A percentile compares a stretch with the other conserved stretches of the same genome.
Conservation (phyloP, 2,888 invertebrate genomes). For the Caenorhabditis sulstoni region DNA sequence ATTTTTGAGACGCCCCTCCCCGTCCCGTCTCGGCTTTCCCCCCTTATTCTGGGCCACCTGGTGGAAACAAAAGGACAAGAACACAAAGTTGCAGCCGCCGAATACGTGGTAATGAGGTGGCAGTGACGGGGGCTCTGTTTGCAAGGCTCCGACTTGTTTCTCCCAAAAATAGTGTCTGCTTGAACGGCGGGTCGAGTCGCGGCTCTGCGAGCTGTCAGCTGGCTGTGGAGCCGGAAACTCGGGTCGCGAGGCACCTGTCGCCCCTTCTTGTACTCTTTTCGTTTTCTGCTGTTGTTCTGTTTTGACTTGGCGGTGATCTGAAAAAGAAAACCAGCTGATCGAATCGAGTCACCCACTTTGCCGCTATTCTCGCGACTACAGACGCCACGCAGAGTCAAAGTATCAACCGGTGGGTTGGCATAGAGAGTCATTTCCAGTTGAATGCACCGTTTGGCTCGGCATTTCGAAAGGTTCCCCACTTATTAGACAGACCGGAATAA, state of each 20-base stretch:
- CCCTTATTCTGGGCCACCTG: background rate
- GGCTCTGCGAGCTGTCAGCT: slow-evolving; percentile 24
- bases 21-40: background rate
- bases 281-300: slow-evolving; percentile 45
- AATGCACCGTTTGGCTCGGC: slow-evolving; percentile 34
- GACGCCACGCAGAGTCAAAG: slow-evolving; percentile 7
- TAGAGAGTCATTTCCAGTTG: slow-evolving; percentile 45
- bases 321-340: slow-evolving; percentile 28
- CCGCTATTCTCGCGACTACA: no score
- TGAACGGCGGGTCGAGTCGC: slow-evolving; percentile 17
- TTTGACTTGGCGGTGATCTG: slow-evolving; percentile 39
- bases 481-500: slow-evolving; percentile 41
- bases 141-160: background rate
- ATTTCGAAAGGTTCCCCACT: slow-evolving; percentile 47
- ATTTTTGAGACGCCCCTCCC: slow-evolving; percentile 25
- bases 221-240: slow-evolving; percentile 22
- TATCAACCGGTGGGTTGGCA: slow-evolving; percentile 15
- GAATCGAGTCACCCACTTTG: background rate
- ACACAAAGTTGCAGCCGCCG: background rate
- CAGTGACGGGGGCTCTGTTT: background rate
- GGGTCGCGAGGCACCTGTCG: slow-evolving; percentile 31
- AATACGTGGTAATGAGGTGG: background rate
- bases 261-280: slow-evolving; percentile 42
- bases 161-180: slow-evolving; percentile 25
- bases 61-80: background rate